phyloP scores from a whole-genome alignment of 1,140 invertebrate species.

The Pararge aegeria region DNA sequence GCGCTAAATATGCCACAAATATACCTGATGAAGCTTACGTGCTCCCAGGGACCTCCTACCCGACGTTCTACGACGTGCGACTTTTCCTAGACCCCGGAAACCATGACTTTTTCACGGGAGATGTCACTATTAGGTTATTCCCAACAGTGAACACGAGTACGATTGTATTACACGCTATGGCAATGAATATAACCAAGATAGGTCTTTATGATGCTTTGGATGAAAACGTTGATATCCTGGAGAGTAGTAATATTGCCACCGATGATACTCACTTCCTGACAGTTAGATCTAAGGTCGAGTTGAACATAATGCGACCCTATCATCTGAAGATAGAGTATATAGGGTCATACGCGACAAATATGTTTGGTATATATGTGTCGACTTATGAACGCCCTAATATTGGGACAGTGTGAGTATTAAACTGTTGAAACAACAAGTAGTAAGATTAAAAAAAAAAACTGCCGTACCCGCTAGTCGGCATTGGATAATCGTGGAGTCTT shows the following conservation, averaged over 20 bases:
- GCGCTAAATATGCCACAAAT: slow-evolving; percentile 24
- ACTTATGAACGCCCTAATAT: slow-evolving; percentile 44
- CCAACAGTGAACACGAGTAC: slow-evolving; percentile 56
- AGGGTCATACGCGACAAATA: slow-evolving; percentile 52
- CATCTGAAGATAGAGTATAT: slow-evolving; percentile 52
- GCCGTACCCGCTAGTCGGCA: not conserved
- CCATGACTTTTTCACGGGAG: slow-evolving; percentile 79
- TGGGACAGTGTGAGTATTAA: slow-evolving; percentile 47
- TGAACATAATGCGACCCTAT: slow-evolving; percentile 35
- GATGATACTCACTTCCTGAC: slow-evolving; percentile 66
- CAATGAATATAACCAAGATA: slow-evolving; percentile 44
- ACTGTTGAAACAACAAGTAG: not conserved
- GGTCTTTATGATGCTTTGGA: slow-evolving; percentile 30
- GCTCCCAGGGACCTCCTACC: slow-evolving; percentile 81
- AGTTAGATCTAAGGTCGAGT: slow-evolving; percentile 36
- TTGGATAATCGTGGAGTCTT: no score
- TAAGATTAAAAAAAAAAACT: not conserved
- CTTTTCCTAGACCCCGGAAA: slow-evolving; percentile 82
- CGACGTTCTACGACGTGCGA: slow-evolving; percentile 83
- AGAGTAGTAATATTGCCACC: slow-evolving; percentile 28
- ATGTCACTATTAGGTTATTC: slow-evolving; percentile 80
- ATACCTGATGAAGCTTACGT: slow-evolving; percentile 61
- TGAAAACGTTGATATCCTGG: slow-evolving; percentile 33
- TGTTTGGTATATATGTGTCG: slow-evolving; percentile 71
- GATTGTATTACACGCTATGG: slow-evolving; percentile 79